phyloP scores from a whole-genome alignment of 2,113 vertebrate genomes.

The Hippocampus abdominalis region DNA sequence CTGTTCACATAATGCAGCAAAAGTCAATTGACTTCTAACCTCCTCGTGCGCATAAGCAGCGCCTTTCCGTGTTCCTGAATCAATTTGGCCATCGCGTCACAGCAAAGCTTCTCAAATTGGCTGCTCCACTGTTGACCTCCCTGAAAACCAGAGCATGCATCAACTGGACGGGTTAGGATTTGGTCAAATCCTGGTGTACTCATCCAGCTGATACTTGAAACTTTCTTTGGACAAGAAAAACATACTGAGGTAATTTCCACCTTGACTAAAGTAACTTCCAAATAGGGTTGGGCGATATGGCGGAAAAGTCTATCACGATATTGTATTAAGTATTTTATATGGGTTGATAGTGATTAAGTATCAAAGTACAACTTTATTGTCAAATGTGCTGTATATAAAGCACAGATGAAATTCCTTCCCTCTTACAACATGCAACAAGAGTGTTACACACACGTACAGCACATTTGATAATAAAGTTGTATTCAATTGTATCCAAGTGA shows the following conservation, averaged over 20 bases:
- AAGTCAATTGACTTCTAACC: slow-evolving; percentile 62
- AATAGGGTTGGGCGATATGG: neutral
- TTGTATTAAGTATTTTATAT: no score
- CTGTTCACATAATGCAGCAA: slow-evolving; percentile 43
- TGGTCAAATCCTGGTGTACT: slow-evolving; percentile 21
- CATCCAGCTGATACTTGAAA: slow-evolving; percentile 18
- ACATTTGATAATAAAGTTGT: no score
- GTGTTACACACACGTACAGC: no score
- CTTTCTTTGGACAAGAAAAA: neutral
- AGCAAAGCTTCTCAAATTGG: slow-evolving; percentile 43
- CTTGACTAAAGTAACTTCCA: slow-evolving; percentile 14
- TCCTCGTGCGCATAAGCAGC: slow-evolving; percentile 39
- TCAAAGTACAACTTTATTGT: no score
- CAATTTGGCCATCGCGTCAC: slow-evolving; percentile 52
- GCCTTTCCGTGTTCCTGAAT: slow-evolving; percentile 57
- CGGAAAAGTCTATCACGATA: no score
- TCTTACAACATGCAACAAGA: no score
- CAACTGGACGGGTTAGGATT: slow-evolving; percentile 46
- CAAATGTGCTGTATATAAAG: no score
- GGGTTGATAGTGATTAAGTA: no score
- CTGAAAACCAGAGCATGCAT: slow-evolving; percentile 37
- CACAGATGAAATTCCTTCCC: no score
- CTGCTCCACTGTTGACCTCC: slow-evolving; percentile 58
- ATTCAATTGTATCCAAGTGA: no score
- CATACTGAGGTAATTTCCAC: slow-evolving; percentile 20